Percentiles rank a stretch among this genome's conserved stretches.
These are phyloP conservation scores for Ochotona curzoniae DNA, from an alignment of 2,113 vertebrate species.

Conservation along the genomic window DNA sequence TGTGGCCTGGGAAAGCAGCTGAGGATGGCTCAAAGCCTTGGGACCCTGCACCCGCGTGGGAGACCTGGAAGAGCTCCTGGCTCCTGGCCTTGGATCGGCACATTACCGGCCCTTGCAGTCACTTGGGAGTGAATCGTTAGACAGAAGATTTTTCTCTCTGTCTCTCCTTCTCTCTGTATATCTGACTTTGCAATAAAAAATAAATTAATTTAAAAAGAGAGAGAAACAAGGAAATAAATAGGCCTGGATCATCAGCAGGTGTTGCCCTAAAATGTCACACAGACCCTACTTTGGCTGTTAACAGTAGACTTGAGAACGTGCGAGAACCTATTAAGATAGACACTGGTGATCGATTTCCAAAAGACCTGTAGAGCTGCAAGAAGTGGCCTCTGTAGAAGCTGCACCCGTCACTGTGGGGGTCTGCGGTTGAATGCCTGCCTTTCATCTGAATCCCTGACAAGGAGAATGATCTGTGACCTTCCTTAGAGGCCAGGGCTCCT, in stretches of 20 bases:
- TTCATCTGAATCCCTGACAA: not conserved
- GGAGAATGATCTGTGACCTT: not conserved
- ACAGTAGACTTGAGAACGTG: not conserved
- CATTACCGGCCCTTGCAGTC: too few species aligned
- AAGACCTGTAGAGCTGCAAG: not conserved
- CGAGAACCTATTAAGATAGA: not conserved
- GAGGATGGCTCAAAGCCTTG: too few species aligned
- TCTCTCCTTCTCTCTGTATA: too few species aligned
- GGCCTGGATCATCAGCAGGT: constrained; percentile 21
- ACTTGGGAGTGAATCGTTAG: too few species aligned
- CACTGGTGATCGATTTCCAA: constrained; percentile 20
- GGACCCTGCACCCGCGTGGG: too few species aligned
- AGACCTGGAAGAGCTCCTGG: too few species aligned
- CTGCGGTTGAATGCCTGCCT: not conserved
- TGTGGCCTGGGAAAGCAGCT: too few species aligned
- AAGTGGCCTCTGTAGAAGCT: not conserved
- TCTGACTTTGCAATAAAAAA: too few species aligned
- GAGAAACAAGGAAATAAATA: not conserved
- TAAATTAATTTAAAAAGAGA: not conserved
- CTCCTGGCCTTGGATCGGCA: too few species aligned
- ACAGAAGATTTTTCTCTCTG: too few species aligned
- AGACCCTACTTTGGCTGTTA: not conserved
- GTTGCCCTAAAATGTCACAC: not conserved
- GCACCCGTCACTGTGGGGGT: not conserved
- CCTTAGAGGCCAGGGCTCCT: not conserved